Percentiles rank a stretch among this genome's conserved stretches.
phyloP scores from a whole-genome alignment of 2,113 vertebrate genomes.

The Beaufortia kweichowensis region DNA sequence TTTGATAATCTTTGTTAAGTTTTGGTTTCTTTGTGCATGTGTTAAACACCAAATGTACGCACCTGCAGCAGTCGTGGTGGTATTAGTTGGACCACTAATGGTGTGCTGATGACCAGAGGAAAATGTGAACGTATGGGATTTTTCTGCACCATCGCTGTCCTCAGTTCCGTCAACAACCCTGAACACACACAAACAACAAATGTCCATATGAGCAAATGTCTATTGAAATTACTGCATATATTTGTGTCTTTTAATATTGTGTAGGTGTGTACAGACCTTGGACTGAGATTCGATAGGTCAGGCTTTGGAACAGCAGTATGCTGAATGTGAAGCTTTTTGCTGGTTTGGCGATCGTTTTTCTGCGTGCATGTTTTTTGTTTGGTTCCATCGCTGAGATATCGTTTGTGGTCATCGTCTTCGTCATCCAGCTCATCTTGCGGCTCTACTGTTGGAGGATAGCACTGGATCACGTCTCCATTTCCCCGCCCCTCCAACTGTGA shows the following conservation, averaged over 20 bases:
- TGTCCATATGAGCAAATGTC: constrained; percentile 7
- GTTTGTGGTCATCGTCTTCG: constrained; percentile 20
- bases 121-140: constrained; percentile 63
- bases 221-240: background rate
- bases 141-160: constrained; percentile 63
- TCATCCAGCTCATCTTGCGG: constrained; percentile 34
- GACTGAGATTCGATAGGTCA: constrained; percentile 72
- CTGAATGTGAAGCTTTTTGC: constrained; percentile 56
- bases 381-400: constrained; percentile 29
- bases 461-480: constrained; percentile 48
- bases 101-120: constrained; percentile 55
- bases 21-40: too few species aligned
- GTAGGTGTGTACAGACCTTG: constrained; percentile 63
- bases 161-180: constrained; percentile 76
- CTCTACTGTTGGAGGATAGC: constrained; percentile 45
- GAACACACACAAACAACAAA: constrained; percentile 37
- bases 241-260: background rate
- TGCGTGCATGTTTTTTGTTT: constrained; percentile 18
- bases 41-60: constrained; percentile 29
- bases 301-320: constrained; percentile 62
- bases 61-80: constrained; percentile 65
- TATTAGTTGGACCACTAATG: constrained; percentile 53
- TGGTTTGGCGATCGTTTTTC: constrained; percentile 26
- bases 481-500: constrained; percentile 43
- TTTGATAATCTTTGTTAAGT: too few species aligned